Percentiles rank a stretch among this genome's conserved stretches.
phyloP scores from a whole-genome alignment of 2,888 invertebrate species.

The Alentia gelatinosa region DNA sequence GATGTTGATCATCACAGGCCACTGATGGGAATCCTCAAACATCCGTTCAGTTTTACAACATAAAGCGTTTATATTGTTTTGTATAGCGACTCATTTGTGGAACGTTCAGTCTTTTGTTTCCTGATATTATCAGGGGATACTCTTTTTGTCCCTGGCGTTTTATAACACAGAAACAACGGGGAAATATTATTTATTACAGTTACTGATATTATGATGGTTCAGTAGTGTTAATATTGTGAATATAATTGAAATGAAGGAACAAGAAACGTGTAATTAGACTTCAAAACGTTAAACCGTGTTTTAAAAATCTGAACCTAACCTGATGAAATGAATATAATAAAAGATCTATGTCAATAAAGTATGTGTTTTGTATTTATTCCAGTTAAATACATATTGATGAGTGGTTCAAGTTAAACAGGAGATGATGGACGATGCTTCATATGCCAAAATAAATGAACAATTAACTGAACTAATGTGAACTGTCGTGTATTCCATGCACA shows the following conservation, averaged over 20 bases:
- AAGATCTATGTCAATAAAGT: conserved; percentile 5
- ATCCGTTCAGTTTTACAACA: conserved; percentile 13
- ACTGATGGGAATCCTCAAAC: not conserved
- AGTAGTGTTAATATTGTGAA: conserved; percentile 38
- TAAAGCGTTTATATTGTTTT: conserved; percentile 16
- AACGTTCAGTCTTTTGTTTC: not conserved
- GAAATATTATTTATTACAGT: conserved; percentile 9
- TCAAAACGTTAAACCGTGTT: not conserved
- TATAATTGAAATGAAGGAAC: not conserved
- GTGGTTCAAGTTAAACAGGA: no score
- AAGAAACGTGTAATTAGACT: not conserved
- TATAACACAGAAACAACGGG: not conserved
- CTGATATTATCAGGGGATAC: not conserved
- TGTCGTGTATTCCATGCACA: no score
- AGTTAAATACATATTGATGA: no score
- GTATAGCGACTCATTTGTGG: conserved; percentile 7
- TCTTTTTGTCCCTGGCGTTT: not conserved
- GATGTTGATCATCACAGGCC: conserved; percentile 14
- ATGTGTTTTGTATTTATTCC: not conserved
- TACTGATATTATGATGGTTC: conserved; percentile 31
- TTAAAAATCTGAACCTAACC: not conserved
- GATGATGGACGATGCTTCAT: no score
- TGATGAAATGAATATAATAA: not conserved
- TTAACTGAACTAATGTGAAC: no score
- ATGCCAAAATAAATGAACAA: no score